Base-by-base conservation (phyloP, 1,140 invertebrate genomes). In the Dolichoris vasculosae region DNA sequence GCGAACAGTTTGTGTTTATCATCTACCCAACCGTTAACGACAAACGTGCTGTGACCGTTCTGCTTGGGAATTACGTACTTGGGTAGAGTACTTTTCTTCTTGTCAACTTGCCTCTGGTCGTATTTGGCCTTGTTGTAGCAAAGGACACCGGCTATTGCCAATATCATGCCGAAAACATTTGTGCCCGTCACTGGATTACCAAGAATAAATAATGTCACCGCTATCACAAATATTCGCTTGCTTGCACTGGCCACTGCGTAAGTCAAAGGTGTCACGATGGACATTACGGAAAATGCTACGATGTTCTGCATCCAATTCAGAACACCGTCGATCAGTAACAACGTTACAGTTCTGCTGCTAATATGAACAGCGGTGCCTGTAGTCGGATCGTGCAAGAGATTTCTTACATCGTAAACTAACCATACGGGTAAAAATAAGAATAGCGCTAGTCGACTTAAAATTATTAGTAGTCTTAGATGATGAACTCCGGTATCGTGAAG, bases 211-310 rank as follows among this genome's bases (percentile, higher is more conserved):
- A 99, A 94, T 11, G 98, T 99, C 38, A 97, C 96, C 35, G 95
- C 96, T 88, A 99, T 99, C 32, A 99, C 97, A 85, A 97, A 97
- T 87, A 99, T 97, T 88, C 98, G 94, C 93, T 99, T 99, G n/a
- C 97, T 97, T 23, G 98, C 97, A 92, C 97, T 99, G 26, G 98
- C 97, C 35, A 99, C 98, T 0, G 98, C 97, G 92, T 99, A 99
- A 0, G 98, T 98, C 38, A 99, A 94, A 30, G 98, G 98, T 26
- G 98, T 96, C 2, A 99, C 97, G 83, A 98, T 92, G 38, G 96
- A 96, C 84, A 99, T 94, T 40, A 99, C 96, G 85, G 97, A 98
- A 92, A 99, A 99, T 0, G 98, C 98, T 38, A 99, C 95, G 82
- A 99, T 96, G 90, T 99, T 99, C 92, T 99, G 98, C 85, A 98